Evolutionary conservation across 2,113 vertebrate genomes (phyloP).

Genomic region (Oncorhynchus gorbuscha): DNA sequence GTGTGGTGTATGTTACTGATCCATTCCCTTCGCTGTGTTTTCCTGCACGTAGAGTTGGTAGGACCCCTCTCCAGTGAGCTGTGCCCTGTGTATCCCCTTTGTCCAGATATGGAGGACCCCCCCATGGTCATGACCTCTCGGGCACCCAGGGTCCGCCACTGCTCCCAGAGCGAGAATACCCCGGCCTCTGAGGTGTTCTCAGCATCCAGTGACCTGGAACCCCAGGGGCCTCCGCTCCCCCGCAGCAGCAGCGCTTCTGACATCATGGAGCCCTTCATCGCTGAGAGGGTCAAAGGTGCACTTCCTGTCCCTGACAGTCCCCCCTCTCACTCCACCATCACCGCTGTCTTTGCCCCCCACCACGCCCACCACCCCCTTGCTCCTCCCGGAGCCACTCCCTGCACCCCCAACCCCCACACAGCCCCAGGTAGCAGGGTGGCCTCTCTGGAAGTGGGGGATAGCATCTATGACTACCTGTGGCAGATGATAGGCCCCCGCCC

Average conservation of each 20-base stretch:
- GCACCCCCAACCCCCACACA: conserved; percentile 27
- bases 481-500: conserved; percentile 84
- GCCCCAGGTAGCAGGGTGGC: conserved; percentile 41
- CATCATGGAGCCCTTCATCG: conserved; percentile 96
- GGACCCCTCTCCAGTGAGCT: neutral
- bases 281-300: conserved; percentile 98
- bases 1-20: too few species aligned
- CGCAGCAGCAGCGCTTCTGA: conserved; percentile 98
- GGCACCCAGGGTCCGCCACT: conserved; percentile 87
- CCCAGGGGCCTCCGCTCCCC: conserved; percentile 70
- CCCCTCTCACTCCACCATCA: conserved; percentile 82
- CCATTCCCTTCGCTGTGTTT: neutral
- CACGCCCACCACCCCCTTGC: conserved; percentile 49
- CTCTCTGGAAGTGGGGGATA: conserved; percentile 86
- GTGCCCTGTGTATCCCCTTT: neutral
- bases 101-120: conserved; percentile 90
- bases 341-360: conserved; percentile 58
- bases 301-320: conserved; percentile 87
- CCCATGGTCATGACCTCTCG: conserved; percentile 80
- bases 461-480: conserved; percentile 90
- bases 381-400: conserved; percentile 67
- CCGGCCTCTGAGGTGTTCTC: conserved; percentile 92
- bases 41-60: neutral
- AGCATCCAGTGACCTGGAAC: conserved; percentile 75
- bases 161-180: conserved; percentile 94